Percentiles rank a stretch among this genome's conserved stretches.
Conservation (phyloP, 1,140 invertebrate species). For the Pseudomyrmex gracilis region DNA sequence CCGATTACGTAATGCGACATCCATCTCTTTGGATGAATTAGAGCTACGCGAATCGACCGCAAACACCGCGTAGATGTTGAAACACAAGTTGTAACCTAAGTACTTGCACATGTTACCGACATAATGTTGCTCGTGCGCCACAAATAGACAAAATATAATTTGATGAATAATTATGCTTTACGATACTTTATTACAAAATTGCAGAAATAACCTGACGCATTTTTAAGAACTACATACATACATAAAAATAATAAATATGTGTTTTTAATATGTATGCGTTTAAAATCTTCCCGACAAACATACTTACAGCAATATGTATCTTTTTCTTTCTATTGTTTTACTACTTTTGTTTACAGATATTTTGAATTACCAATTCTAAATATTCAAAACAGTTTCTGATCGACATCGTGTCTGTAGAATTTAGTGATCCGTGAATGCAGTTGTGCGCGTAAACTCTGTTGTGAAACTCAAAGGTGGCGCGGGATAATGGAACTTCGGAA, state of each 20-base stretch:
- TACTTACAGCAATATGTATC: background rate
- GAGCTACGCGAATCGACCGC: slow-evolving; percentile 54
- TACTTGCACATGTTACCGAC: slow-evolving; percentile 1
- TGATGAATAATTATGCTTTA: background rate
- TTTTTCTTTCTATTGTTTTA: background rate
- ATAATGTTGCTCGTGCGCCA: background rate
- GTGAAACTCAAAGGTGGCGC: slow-evolving; percentile 31
- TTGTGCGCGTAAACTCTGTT: slow-evolving; percentile 11
- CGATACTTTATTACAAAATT: background rate
- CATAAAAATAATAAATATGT: background rate
- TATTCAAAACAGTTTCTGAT: slow-evolving; percentile 7
- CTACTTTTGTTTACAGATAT: background rate
- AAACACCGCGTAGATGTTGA: slow-evolving; percentile 51
- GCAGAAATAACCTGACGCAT: background rate
- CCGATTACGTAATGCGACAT: slow-evolving; percentile 64
- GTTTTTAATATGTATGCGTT: too few species aligned
- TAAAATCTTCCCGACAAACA: too few species aligned
- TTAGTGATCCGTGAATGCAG: slow-evolving; percentile 30
- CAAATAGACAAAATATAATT: slow-evolving; percentile 30
- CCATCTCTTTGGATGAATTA: slow-evolving; percentile 46
- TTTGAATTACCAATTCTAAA: slow-evolving; percentile 21
- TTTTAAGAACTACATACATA: background rate
- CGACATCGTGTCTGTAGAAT: slow-evolving; percentile 22
- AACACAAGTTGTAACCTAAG: slow-evolving; percentile 58
- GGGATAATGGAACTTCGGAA: slow-evolving; percentile 49